Evolutionary conservation across 1,140 invertebrate species (phyloP).

Genomic region (Phocides pigmalion): DNA sequence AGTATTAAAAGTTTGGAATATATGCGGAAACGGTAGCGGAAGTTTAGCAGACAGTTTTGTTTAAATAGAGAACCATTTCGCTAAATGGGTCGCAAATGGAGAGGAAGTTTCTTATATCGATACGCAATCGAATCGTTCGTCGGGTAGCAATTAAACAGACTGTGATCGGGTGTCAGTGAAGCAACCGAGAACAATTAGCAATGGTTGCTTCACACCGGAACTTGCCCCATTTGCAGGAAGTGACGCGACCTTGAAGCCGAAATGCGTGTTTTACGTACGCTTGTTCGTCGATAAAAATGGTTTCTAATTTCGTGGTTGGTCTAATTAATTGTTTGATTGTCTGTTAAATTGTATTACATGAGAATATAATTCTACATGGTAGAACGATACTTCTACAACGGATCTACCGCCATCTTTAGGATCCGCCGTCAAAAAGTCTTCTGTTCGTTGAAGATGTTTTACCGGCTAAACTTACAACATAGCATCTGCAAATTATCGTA

Average conservation of each 20-base stretch:
- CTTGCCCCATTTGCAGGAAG: constrained; percentile 72
- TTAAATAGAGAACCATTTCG: constrained; percentile 22
- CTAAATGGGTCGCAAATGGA: constrained; percentile 23
- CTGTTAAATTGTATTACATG: background rate
- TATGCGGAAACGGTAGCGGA: constrained; percentile 18
- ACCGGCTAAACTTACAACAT: too few species aligned
- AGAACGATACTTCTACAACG: too few species aligned
- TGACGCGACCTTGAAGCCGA: constrained; percentile 62
- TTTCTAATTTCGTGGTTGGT: constrained; percentile 55
- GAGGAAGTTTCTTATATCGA: constrained; percentile 30
- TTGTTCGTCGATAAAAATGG: constrained; percentile 50
- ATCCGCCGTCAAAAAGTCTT: too few species aligned
- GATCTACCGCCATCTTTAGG: too few species aligned
- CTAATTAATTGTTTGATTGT: constrained; percentile 12
- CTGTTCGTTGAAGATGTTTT: too few species aligned
- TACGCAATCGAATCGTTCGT: constrained; percentile 33
- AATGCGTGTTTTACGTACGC: constrained; percentile 38
- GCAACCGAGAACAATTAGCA: constrained; percentile 70
- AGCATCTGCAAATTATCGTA: too few species aligned
- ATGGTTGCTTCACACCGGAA: constrained; percentile 71
- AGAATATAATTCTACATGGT: too few species aligned
- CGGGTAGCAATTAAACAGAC: constrained; percentile 42
- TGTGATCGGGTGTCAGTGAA: constrained; percentile 49
- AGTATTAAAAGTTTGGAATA: constrained; percentile 13
- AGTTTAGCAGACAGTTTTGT: constrained; percentile 15